Evolutionary conservation across 2,797 vertebrate genomes (phyloP), one percentile per base, ranked within the genome.

Genomic region (Argya squamiceps): DNA sequence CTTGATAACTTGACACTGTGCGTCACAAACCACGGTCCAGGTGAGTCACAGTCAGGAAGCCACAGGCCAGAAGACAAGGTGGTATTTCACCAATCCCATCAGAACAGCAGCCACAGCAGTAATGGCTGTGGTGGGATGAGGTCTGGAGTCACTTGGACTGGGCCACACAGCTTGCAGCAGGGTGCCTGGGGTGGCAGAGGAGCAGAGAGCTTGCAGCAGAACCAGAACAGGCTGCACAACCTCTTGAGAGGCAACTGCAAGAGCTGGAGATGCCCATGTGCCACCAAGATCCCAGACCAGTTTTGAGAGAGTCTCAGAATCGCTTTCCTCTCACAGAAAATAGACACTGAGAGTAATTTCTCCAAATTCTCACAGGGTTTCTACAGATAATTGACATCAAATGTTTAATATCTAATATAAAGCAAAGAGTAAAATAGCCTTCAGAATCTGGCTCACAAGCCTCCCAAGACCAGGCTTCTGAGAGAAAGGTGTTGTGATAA

Each of bases 121-220:
- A 10, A 8, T 9, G 26, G 10, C 6, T 65, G n/a, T 1, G 32
- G 22, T 0, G 1, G 30, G 23, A 5, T 0, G 17, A 78, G 58
- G 10, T 36, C 58, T 71, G 53, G 26, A 73, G 63, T 19, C 53
- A 41, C 52, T 62, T 30, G 17, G 27, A 30, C 7, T 5, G 15
- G 13, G 22, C 11, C 58, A 41, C 21, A 1, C 1, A 26, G 67
- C n/a, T 47, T 29, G 29, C 36, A 81, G 15, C 44, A 60, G 2
- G 16, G 11, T 46, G 46, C 27, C 36, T 15, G 32, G 21, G 15
- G 18, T 6, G 60, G 19, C n/a, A 71, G 36, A 76, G 59, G 32
- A 87, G 53, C 58, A 39, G 15, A 47, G 3, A 1, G 0, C 29
- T 71, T 23, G 27, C 69, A 75, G 62, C 34, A 70, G 77, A 12